These are phyloP conservation scores for Hypomesus transpacificus DNA, from an alignment of 2,113 vertebrate species.

Conservation along the genomic window DNA sequence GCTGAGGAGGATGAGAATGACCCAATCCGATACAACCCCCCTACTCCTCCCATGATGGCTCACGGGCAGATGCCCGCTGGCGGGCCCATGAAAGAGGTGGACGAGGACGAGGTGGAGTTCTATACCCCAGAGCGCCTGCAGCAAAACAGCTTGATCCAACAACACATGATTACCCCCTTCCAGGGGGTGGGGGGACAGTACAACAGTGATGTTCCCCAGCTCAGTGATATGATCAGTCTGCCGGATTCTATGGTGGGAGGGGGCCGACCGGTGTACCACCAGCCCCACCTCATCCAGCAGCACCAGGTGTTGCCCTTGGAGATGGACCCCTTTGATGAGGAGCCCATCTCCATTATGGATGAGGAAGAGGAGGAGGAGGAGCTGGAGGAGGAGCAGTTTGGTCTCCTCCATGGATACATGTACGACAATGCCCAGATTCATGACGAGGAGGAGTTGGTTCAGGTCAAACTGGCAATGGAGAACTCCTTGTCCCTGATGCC, in stretches of 20 bases:
- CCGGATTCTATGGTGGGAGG: conserved; percentile 62
- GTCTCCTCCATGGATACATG: conserved; percentile 85
- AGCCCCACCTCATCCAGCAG: conserved; percentile 66
- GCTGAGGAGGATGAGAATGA: conserved; percentile 83
- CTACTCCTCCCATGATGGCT: conserved; percentile 80
- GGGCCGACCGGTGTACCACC: conserved; percentile 64
- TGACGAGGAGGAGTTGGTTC: conserved; percentile 73
- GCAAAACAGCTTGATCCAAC: conserved; percentile 69
- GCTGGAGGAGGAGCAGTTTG: conserved; percentile 71
- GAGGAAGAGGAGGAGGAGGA: neutral
- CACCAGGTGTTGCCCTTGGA: conserved; percentile 73
- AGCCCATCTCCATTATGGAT: conserved; percentile 64
- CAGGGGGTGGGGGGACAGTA: conserved; percentile 73
- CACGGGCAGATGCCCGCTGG: conserved; percentile 69
- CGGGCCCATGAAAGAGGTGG: conserved; percentile 53
- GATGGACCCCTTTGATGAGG: conserved; percentile 69
- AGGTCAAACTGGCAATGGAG: conserved; percentile 77
- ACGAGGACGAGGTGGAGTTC: conserved; percentile 68
- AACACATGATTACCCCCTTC: conserved; percentile 67
- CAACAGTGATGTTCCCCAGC: conserved; percentile 63
- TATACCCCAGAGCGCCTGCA: conserved; percentile 73
- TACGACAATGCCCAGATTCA: conserved; percentile 80
- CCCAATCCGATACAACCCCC: conserved; percentile 71
- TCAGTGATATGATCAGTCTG: conserved; percentile 64
- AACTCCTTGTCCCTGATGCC: conserved; percentile 87